phyloP scores from a whole-genome alignment of 2,888 invertebrate genomes.

The Acronicta psi region DNA sequence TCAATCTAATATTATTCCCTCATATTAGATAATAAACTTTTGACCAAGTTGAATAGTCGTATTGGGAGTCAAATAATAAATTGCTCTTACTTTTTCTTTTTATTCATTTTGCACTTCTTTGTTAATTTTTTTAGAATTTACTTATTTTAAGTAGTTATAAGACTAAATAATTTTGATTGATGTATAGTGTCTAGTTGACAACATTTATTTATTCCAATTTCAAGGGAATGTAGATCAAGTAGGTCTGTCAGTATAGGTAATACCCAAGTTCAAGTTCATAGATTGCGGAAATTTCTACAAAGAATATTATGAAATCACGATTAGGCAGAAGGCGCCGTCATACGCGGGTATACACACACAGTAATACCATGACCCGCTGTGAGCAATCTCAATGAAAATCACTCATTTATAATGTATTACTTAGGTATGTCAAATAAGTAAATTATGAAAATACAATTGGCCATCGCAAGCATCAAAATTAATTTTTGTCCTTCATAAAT shows the following conservation, averaged over 20 bases:
- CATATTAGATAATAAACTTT: not conserved
- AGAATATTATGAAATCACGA: too few species aligned
- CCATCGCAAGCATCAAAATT: not conserved
- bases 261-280: not conserved
- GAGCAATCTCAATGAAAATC: too few species aligned
- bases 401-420: too few species aligned
- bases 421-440: too few species aligned
- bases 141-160: not conserved
- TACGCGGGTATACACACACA: too few species aligned
- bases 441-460: not conserved
- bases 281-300: not conserved
- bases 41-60: too few species aligned
- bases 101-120: slow-evolving; percentile 60
- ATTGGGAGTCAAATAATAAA: not conserved
- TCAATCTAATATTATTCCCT: too few species aligned
- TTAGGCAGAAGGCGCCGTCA: too few species aligned
- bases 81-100: slow-evolving; percentile 65
- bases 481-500: too few species aligned
- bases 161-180: slow-evolving; percentile 54
- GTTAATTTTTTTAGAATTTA: slow-evolving; percentile 33
- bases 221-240: slow-evolving; percentile 37
- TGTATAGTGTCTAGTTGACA: slow-evolving; percentile 15
- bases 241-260: slow-evolving; percentile 14
- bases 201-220: slow-evolving; percentile 35
- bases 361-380: too few species aligned